These are phyloP conservation scores for Apteryx owenii DNA, from an alignment of 2,113 vertebrate species.

Conservation along the genomic window DNA sequence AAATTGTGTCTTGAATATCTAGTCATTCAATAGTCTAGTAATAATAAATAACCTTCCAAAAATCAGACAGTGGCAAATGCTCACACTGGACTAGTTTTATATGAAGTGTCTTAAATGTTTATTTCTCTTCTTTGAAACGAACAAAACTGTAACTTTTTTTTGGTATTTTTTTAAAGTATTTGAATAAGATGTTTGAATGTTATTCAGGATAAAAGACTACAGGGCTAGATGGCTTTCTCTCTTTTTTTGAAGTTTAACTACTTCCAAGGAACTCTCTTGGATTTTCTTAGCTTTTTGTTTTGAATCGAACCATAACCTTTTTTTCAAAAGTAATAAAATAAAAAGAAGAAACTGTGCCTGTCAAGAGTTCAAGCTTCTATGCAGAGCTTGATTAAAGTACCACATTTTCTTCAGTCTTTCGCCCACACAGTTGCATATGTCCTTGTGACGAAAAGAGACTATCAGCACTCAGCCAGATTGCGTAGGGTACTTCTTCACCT, in stretches of 20 bases:
- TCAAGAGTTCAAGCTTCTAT: background rate
- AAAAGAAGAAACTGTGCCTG: background rate
- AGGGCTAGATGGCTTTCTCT: background rate
- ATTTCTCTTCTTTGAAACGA: background rate
- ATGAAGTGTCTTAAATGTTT: background rate
- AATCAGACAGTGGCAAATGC: background rate
- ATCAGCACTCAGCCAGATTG: background rate
- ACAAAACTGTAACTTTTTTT: background rate
- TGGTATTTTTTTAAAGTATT: background rate
- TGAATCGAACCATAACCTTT: background rate
- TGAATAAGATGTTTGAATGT: background rate
- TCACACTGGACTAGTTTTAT: background rate
- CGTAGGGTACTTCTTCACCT: background rate
- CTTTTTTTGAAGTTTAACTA: background rate
- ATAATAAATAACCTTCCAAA: background rate
- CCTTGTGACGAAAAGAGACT: background rate
- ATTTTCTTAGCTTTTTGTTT: background rate
- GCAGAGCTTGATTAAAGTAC: background rate
- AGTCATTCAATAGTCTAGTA: background rate
- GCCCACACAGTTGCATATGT: background rate
- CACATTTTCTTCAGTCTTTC: background rate
- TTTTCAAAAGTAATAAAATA: background rate
- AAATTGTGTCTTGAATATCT: background rate
- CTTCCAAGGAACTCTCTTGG: background rate
- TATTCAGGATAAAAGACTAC: background rate